These are phyloP conservation scores for Archaeoteleia sp. DNA, from an alignment of 2,888 invertebrate genomes.

Conservation along the genomic window DNA sequence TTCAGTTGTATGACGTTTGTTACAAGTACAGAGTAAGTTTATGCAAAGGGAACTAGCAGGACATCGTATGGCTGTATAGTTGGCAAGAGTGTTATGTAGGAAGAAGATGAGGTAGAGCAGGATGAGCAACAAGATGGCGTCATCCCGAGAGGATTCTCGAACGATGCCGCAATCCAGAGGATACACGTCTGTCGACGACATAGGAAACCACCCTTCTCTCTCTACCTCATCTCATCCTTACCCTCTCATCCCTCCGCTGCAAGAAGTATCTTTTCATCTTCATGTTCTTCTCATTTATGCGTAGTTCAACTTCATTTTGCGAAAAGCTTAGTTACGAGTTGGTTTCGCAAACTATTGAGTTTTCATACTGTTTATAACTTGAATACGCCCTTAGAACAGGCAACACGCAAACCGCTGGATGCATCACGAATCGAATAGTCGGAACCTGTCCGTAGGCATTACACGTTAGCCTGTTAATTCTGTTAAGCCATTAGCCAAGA, in stretches of 20 bases:
- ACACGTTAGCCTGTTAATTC: too few relatives aligned
- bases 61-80: constrained; percentile 47
- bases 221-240: constrained; percentile 18
- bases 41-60: constrained; percentile 63
- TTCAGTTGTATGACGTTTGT: constrained; percentile 8
- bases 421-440: too few relatives aligned
- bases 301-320: constrained; percentile 58
- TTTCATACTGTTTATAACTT: too few relatives aligned
- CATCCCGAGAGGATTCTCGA: constrained; percentile 67
- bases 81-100: constrained; percentile 33
- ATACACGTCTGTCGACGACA: constrained; percentile 70
- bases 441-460: too few relatives aligned
- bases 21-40: constrained; percentile 59
- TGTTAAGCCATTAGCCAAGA: too few relatives aligned
- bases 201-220: constrained; percentile 56
- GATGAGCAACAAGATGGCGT: constrained; percentile 68
- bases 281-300: constrained; percentile 48
- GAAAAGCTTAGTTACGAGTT: constrained; percentile 50
- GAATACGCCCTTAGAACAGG: too few relatives aligned
- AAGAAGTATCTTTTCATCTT: constrained; percentile 22
- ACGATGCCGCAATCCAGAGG: constrained; percentile 72
- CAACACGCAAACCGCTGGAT: too few relatives aligned
- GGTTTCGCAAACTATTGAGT: too few relatives aligned
- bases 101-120: constrained; percentile 28
- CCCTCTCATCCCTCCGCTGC: constrained; percentile 13